Conservation (phyloP, 2,888 invertebrate genomes). For the Cenopis cana region DNA sequence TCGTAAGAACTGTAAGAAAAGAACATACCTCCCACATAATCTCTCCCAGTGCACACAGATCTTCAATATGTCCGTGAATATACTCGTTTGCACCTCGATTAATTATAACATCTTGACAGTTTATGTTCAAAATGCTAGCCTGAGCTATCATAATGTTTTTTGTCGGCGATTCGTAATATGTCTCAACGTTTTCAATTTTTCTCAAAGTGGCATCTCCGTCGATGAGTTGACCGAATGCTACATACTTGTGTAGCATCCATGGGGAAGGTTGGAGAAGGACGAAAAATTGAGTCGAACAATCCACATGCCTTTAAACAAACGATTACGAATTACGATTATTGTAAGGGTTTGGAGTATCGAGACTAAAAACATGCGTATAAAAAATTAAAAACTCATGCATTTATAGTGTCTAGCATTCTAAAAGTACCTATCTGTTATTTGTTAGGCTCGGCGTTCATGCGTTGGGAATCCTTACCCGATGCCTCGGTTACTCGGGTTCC, state of each 20-base stretch:
- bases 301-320: constrained; percentile 75
- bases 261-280: constrained; percentile 86
- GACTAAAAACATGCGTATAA: too few species aligned
- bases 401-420: too few species aligned
- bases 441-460: not conserved
- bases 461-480: too few species aligned
- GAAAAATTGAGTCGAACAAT: constrained; percentile 89
- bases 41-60: constrained; percentile 63
- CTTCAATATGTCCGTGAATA: constrained; percentile 69
- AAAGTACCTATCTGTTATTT: too few species aligned
- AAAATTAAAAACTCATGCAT: too few species aligned
- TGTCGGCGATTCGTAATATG: constrained; percentile 86
- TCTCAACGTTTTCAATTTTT: constrained; percentile 86
- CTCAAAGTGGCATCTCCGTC: constrained; percentile 87
- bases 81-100: constrained; percentile 67
- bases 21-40: constrained; percentile 61
- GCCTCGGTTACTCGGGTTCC: too few species aligned
- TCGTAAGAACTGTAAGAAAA: too few species aligned
- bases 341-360: too few species aligned
- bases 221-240: constrained; percentile 90
- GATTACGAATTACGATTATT: not conserved
- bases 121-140: constrained; percentile 71
- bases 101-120: constrained; percentile 68
- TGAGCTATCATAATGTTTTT: constrained; percentile 60
- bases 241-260: constrained; percentile 90